phyloP scores from a whole-genome alignment of 23 tunicate species.

The Phallusia fumigata region DNA sequence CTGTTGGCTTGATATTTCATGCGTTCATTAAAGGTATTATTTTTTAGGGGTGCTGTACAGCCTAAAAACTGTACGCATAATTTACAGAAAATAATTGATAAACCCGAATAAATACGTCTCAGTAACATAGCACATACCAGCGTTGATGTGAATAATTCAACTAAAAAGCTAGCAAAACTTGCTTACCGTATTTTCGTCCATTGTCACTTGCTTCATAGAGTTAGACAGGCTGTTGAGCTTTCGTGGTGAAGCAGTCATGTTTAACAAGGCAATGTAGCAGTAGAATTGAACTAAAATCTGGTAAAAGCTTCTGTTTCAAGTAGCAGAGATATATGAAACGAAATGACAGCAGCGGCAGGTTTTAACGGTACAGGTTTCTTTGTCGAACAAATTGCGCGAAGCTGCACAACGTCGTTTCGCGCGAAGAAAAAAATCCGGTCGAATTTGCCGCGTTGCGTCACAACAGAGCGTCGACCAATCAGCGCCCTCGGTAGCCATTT shows the following conservation, averaged over 20 bases:
- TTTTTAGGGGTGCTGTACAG: no score
- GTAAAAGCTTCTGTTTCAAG: not conserved
- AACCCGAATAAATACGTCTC: no score
- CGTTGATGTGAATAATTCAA: not conserved
- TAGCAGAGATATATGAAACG: not conserved
- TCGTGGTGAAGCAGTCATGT: slow-evolving; percentile 24
- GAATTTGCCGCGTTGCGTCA: slow-evolving; percentile 19
- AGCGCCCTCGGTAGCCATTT: not conserved
- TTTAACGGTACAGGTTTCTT: not conserved
- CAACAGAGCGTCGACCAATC: not conserved
- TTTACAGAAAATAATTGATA: no score
- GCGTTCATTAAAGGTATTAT: no score
- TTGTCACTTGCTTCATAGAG: not conserved
- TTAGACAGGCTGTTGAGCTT: slow-evolving; percentile 4
- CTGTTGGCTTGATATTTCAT: no score
- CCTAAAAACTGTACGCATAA: no score
- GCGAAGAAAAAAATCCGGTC: slow-evolving; percentile 14
- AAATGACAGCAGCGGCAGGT: not conserved
- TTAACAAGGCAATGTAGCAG: no score
- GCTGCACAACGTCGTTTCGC: not conserved
- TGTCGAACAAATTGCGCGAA: slow-evolving; percentile 5
- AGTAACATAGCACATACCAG: no score
- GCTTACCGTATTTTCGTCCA: slow-evolving; percentile 36
- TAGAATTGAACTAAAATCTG: not conserved
- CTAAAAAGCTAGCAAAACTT: not conserved